Conservation (phyloP, 2,113 vertebrate genomes). For the Gavia stellata region DNA sequence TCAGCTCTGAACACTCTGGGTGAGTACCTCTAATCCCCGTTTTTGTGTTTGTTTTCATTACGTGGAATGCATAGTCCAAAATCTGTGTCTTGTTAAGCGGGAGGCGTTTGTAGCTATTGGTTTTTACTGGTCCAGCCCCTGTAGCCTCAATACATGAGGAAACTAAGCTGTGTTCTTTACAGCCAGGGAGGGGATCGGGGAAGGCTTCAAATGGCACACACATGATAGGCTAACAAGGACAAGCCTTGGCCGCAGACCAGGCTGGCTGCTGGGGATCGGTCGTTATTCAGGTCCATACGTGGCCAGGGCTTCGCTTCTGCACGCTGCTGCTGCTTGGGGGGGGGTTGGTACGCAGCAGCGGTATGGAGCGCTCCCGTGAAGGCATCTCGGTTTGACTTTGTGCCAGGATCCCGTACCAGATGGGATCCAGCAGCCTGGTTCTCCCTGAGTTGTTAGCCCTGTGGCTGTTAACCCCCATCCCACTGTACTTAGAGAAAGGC, state of each 20-base stretch:
- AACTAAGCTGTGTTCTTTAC: neutral
- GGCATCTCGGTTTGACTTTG: neutral
- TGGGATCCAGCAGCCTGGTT: neutral
- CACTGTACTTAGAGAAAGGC: neutral
- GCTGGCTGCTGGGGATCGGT: neutral
- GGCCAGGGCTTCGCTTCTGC: neutral
- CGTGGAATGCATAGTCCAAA: neutral
- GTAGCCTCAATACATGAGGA: neutral
- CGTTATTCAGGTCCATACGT: fast-evolving
- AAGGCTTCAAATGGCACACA: neutral
- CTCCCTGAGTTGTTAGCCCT: neutral
- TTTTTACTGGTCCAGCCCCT: neutral
- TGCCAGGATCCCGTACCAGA: neutral
- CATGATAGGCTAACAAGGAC: fast-evolving
- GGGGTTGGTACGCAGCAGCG: neutral
- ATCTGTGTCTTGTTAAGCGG: neutral
- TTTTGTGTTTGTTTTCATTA: neutral
- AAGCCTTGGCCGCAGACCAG: neutral
- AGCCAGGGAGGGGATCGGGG: neutral
- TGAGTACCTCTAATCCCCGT: conserved; percentile 70
- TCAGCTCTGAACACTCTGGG: conserved; percentile 57
- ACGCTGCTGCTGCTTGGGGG: neutral
- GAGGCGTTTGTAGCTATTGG: neutral
- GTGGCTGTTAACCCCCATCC: neutral
- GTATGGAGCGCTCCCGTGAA: fast-evolving